These are phyloP conservation scores for Glyphotaelius pellucidus DNA, from an alignment of 2,888 invertebrate genomes.

Conservation along the genomic window DNA sequence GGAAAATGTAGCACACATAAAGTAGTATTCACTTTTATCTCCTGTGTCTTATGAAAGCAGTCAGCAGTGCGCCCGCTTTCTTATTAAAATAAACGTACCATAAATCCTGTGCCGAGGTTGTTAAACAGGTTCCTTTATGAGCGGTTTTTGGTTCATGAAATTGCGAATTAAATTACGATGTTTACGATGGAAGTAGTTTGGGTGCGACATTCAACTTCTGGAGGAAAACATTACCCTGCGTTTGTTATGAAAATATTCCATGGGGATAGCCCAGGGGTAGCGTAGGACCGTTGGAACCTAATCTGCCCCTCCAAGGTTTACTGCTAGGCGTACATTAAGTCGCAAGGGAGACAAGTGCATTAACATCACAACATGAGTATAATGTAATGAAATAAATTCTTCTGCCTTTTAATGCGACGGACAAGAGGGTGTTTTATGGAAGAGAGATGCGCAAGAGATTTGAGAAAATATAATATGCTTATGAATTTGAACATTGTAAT, in stretches of 20 bases:
- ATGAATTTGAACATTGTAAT: neutral
- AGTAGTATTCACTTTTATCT: slow-evolving; percentile 1
- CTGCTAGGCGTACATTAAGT: neutral
- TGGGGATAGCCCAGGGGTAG: neutral
- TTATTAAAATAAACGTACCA: slow-evolving; percentile 38
- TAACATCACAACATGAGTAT: neutral
- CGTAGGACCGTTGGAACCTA: neutral
- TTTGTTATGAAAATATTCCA: slow-evolving; percentile 12
- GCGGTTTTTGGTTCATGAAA: slow-evolving; percentile 37
- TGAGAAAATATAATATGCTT: neutral
- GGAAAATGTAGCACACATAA: neutral
- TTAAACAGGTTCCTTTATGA: slow-evolving; percentile 33
- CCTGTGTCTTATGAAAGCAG: slow-evolving; percentile 11
- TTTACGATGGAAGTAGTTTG: slow-evolving; percentile 24
- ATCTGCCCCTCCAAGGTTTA: neutral
- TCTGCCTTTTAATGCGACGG: neutral
- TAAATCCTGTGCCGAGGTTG: slow-evolving; percentile 21
- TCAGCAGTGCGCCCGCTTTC: slow-evolving; percentile 13
- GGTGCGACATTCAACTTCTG: neutral
- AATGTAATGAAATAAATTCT: neutral
- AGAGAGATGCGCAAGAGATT: neutral
- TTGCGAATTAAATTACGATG: slow-evolving; percentile 36
- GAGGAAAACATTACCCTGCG: neutral
- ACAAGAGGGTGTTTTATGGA: neutral
- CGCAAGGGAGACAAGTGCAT: neutral